Base-by-base conservation (phyloP, 2,113 vertebrate species). In the Colaptes auratus region DNA sequence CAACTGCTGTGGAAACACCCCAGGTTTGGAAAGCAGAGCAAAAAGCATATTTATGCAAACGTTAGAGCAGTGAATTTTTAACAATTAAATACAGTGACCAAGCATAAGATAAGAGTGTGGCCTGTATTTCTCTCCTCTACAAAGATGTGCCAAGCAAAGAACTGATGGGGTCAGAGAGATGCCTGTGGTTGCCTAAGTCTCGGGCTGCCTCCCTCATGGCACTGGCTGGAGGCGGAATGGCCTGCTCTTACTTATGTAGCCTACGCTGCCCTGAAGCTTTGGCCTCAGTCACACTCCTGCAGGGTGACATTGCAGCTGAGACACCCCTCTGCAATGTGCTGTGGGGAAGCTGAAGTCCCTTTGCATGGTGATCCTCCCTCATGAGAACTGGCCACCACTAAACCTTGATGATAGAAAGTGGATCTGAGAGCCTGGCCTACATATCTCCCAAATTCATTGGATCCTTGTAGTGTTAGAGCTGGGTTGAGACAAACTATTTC, bases 271-370 rank as follows among this genome's bases (percentile, higher is more conserved):
- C 35, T 25, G 53, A 11, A 67, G 36, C 36, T 66, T 11, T 76
- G 1, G 2, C 35, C n/a, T 70, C 63, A 4, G 36, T 59, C 21
- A 3, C 35, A 35, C 3, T 66, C 35, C 71, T 39, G 30, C 52
- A 5, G 39, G 63, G 44, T 55, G 46, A 17, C 42, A 7, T 1
- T 15, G 27, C 0, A 1, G 14, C 65, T 0, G 4, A 33, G 35
- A 12, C 5, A 1, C 36, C 44, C 7, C 3, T 76, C 59, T 0
- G 0, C 14, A 15, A 0, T 12, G 16, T 61, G 52, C 64, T 46
- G 1, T 23, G 25, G 6, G 42, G 59, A 11, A 79, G 46, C 59
- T 76, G 1, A 36, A 63, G 35, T 21, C 20, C 27, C 9, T 50
- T 15, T 86, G 46, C 5, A 1, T 18, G 30, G 20, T 42, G n/a